Base-by-base conservation (phyloP, 2,888 invertebrate genomes). In the Ophion ventricosus region DNA sequence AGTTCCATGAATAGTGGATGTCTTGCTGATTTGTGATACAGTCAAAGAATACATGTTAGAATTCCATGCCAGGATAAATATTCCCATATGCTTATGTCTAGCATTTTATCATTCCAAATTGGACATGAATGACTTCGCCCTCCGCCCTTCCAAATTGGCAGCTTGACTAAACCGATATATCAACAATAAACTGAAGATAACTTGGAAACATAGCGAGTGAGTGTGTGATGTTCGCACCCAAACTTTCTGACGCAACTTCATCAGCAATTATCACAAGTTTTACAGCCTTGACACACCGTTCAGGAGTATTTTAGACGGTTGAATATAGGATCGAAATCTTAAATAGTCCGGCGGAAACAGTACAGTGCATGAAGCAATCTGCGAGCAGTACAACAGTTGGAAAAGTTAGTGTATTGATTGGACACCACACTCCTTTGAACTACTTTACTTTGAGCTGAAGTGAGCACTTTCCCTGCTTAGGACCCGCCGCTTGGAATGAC, bases 391-490 rank as follows among this genome's bases (percentile, higher is more conserved):
- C 17, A 72, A 23, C 43, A 70, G 72, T 77, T 76, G 76, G 56
- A 63, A 66, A 83, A 84, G 63, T 84, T 69, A 57, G 35, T 77
- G 80, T 69, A 70, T 80, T 73, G 67, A 81, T 54, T 29, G 29
- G 40, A 17, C 40, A 73, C 40, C 57, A 59, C 77, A 69, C 77
- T 81, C 35, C 25, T 23, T 70, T 49, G 57, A 78, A 70, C 80
- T 69, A 64, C 78, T 84, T 74, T 69, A 74, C 81, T 74, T 78
- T 20, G 59, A 69, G 40, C 56, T 43, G 40, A 43, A 72, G 64
- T 75, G 43, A 67, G 63, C 35, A 57, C 25, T 17, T 11, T 56
- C 7, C 11, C 43, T 66, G 43, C 59, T 56, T 43, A 40, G 64
- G 80, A 40, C 72, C 26, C 43, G 26, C 26, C 35, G 26, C 66